Conservation (phyloP, 1,140 invertebrate genomes). For the Araneus ventricosus region DNA sequence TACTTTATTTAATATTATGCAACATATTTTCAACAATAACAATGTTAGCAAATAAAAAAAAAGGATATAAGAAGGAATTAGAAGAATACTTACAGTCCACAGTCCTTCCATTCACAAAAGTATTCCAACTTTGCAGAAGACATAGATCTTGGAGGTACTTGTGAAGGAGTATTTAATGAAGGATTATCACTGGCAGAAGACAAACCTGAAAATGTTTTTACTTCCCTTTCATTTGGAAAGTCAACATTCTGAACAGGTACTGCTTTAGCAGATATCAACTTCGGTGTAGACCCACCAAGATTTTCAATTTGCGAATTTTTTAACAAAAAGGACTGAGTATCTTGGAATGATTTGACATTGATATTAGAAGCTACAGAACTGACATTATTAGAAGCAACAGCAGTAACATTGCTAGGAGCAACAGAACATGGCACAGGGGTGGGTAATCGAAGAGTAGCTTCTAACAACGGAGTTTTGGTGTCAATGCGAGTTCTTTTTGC, state of each 20-base stretch:
- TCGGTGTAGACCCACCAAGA: conserved; percentile 40
- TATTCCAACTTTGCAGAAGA: conserved; percentile 80
- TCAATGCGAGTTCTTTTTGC: conserved; percentile 69
- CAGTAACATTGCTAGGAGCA: background rate
- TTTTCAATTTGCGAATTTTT: conserved; percentile 65
- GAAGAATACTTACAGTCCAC: conserved; percentile 85
- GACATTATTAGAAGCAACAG: too few relatives aligned
- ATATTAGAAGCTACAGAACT: background rate
- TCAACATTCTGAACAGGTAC: conserved; percentile 70
- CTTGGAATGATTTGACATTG: conserved; percentile 50
- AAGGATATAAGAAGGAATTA: background rate
- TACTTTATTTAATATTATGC: background rate
- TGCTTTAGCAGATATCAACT: conserved; percentile 52
- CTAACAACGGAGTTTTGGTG: conserved; percentile 72
- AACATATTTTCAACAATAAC: background rate
- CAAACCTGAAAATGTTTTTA: conserved; percentile 67
- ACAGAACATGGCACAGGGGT: conserved; percentile 68
- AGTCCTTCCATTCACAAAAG: conserved; percentile 95
- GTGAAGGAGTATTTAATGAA: conserved; percentile 62
- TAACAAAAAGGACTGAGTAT: conserved; percentile 53
- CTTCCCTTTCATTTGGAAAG: conserved; percentile 66
- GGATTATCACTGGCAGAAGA: conserved; percentile 71
- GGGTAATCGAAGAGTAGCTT: conserved; percentile 61
- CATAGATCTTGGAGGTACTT: conserved; percentile 72
- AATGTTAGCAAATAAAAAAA: background rate